A percentile compares a stretch with the other conserved stretches of the same genome.
These are phyloP conservation scores for Siniperca obscura DNA, from an alignment of 2,797 vertebrate species.

Conservation along the genomic window DNA sequence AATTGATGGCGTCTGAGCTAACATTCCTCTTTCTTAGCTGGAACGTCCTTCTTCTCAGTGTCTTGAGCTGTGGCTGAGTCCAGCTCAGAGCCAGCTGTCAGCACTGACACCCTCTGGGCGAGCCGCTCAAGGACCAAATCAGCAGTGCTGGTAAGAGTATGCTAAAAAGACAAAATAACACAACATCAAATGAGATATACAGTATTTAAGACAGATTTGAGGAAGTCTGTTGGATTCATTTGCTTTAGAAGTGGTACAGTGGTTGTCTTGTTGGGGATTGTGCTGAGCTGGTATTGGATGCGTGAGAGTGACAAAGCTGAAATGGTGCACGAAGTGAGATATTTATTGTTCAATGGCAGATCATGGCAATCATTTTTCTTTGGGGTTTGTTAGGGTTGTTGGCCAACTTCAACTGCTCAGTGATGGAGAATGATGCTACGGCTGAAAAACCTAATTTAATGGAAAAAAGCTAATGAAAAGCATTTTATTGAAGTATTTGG, in stretches of 20 bases:
- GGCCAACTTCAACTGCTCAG: background rate
- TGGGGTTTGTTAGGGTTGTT: background rate
- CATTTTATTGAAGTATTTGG: background rate
- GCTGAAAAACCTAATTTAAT: background rate
- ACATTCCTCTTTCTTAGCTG: constrained; percentile 30
- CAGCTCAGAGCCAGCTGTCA: constrained; percentile 51
- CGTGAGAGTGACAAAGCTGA: background rate
- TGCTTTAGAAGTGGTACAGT: background rate
- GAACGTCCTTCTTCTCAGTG: constrained; percentile 28
- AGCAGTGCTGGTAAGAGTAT: constrained; percentile 81
- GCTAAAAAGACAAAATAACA: constrained; percentile 68
- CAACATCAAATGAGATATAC: background rate
- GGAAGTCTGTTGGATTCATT: background rate
- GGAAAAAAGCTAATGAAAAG: background rate
- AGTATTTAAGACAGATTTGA: too few relatives aligned
- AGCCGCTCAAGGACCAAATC: constrained; percentile 82
- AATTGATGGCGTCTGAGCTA: constrained; percentile 20
- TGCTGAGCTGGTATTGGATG: background rate
- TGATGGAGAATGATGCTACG: background rate
- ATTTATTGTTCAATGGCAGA: background rate
- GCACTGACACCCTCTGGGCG: constrained; percentile 62
- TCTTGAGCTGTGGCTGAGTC: constrained; percentile 45
- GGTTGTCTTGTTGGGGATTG: background rate
- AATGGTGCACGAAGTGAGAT: background rate
- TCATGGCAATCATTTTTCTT: background rate